Evolutionary conservation across 2,888 invertebrate genomes (phyloP).

Genomic region (Drosophila vallismaia): DNA sequence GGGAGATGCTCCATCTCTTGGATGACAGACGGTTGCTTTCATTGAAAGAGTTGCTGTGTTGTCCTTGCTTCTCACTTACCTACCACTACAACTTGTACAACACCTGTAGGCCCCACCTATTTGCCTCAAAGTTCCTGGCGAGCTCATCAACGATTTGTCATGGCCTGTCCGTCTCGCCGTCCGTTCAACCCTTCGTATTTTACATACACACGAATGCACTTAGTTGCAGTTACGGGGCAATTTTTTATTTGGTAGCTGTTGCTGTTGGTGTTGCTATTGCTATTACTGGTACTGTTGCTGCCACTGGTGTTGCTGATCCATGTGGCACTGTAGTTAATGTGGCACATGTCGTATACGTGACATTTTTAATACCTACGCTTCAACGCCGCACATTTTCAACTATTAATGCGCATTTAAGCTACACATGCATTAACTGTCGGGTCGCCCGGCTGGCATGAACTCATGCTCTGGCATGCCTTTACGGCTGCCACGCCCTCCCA

Average conservation of each 20-base stretch:
- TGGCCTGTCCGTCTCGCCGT: constrained; percentile 31
- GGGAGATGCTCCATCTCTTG: constrained; percentile 3
- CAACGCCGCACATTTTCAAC: constrained; percentile 78
- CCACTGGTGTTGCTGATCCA: constrained; percentile 54
- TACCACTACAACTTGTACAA: not conserved
- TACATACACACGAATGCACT: constrained; percentile 67
- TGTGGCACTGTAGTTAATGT: constrained; percentile 71
- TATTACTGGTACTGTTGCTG: constrained; percentile 16
- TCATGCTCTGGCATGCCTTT: constrained; percentile 9
- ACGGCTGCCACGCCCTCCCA: constrained; percentile 25
- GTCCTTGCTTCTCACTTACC: not conserved
- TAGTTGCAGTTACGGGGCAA: constrained; percentile 46
- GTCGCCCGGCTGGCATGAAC: constrained; percentile 19
- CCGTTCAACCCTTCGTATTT: constrained; percentile 53
- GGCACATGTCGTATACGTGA: constrained; percentile 78
- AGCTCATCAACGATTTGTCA: constrained; percentile 69
- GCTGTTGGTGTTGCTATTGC: constrained; percentile 22
- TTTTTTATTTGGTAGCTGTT: constrained; percentile 26
- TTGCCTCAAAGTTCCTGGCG: constrained; percentile 23
- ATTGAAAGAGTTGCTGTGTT: constrained; percentile 6
- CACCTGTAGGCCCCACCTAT: constrained; percentile 5
- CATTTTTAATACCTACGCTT: constrained; percentile 77
- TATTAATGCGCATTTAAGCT: constrained; percentile 77
- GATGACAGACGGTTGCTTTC: constrained; percentile 18
- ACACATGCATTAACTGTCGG: constrained; percentile 71